Conservation (phyloP, 2,113 vertebrate species). For the Nothobranchius furzeri region DNA sequence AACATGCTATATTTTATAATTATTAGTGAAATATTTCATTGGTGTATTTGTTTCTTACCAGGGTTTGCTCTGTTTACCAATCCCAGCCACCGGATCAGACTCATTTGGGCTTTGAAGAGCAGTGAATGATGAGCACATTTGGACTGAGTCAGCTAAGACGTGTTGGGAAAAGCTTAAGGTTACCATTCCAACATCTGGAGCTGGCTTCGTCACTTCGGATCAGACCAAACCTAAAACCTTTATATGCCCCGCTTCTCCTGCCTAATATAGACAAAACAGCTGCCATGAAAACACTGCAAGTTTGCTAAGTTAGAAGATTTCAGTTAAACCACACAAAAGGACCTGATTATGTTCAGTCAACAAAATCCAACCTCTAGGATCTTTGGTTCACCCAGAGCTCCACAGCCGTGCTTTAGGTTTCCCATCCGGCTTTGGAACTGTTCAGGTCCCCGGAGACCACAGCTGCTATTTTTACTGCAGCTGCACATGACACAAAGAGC, state of each 20-base stretch:
- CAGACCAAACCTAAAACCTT: conserved; percentile 36
- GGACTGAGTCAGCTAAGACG: conserved; percentile 53
- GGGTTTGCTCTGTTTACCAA: neutral
- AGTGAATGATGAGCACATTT: conserved; percentile 56
- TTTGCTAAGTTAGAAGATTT: conserved; percentile 25
- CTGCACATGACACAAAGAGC: conserved; percentile 64
- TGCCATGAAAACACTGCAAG: conserved; percentile 6
- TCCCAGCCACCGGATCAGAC: neutral
- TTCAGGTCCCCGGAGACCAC: conserved; percentile 3
- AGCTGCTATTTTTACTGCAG: conserved; percentile 30
- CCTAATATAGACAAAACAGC: conserved; percentile 68
- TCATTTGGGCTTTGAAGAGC: conserved; percentile 40
- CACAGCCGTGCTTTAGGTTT: too few relatives aligned
- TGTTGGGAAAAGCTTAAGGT: conserved; percentile 46
- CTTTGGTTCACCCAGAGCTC: too few relatives aligned
- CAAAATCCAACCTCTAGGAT: neutral
- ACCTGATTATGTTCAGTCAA: conserved; percentile 7
- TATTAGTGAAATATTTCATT: too few relatives aligned
- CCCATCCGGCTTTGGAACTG: neutral
- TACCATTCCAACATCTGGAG: conserved; percentile 67
- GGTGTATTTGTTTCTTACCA: conserved; percentile 24
- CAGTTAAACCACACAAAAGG: conserved; percentile 5
- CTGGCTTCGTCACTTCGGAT: conserved; percentile 27
- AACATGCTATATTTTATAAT: too few relatives aligned
- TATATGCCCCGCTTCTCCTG: conserved; percentile 8